A percentile compares a stretch with the other conserved stretches of the same genome.
Conservation (phyloP, 2,113 vertebrate genomes). For the Tylochromis polylepis region DNA sequence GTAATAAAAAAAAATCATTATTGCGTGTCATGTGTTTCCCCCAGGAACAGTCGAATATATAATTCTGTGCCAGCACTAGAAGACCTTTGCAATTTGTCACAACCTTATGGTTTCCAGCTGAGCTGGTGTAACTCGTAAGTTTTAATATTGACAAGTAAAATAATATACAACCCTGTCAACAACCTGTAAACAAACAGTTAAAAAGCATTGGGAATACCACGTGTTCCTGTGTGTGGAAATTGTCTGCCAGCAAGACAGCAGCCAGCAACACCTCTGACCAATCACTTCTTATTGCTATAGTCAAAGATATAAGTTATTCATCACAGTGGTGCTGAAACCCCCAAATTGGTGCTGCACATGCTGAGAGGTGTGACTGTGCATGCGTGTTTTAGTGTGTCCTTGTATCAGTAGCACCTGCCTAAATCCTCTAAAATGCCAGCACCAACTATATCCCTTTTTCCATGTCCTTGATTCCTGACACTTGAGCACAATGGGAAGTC, state of each 20-base stretch:
- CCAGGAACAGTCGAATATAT: background rate
- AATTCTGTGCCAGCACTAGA: background rate
- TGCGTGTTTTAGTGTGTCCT: background rate
- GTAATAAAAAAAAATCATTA: background rate
- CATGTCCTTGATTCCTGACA: slow-evolving; percentile 53
- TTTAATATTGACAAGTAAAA: background rate
- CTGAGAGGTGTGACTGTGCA: background rate
- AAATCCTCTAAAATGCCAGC: slow-evolving; percentile 8
- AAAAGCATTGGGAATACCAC: background rate
- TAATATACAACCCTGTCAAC: background rate
- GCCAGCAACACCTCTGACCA: background rate
- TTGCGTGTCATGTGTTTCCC: background rate
- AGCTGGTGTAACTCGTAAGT: background rate
- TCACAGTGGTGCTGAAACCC: background rate
- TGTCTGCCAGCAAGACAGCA: background rate
- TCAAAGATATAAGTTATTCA: slow-evolving; percentile 34
- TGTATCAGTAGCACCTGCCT: slow-evolving; percentile 2
- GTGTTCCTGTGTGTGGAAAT: background rate
- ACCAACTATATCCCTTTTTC: slow-evolving; percentile 3
- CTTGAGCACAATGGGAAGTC: slow-evolving; percentile 56
- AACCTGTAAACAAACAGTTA: background rate
- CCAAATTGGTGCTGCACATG: background rate
- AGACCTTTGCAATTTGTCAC: background rate
- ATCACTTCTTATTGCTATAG: background rate
- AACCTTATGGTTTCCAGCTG: background rate